These are phyloP conservation scores for Cremastobaeus sp. DNA, from an alignment of 2,888 invertebrate genomes.

Conservation along the genomic window DNA sequence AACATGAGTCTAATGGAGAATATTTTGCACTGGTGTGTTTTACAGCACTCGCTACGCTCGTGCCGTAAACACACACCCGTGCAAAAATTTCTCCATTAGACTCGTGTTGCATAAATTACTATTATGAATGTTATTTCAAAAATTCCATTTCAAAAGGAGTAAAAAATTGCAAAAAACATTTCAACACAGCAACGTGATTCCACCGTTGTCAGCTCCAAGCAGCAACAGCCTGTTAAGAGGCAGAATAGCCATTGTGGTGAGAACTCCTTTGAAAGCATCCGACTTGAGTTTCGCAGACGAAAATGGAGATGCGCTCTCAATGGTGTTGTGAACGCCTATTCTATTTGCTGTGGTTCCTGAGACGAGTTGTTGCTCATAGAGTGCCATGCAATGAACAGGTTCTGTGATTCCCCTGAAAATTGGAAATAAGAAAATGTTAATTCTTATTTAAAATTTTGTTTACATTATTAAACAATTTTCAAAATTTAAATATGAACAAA, in stretches of 20 bases:
- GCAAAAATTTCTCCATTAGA: no score
- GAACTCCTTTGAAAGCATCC: conserved; percentile 93
- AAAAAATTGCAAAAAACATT: no score
- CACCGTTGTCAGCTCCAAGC: conserved; percentile 95
- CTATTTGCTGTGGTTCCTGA: conserved; percentile 96
- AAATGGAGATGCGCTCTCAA: conserved; percentile 86
- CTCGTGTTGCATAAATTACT: no score
- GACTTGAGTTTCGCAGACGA: conserved; percentile 91
- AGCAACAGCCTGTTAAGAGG: conserved; percentile 93
- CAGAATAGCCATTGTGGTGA: conserved; percentile 93
- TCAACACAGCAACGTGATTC: conserved; percentile 88
- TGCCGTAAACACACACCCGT: no score
- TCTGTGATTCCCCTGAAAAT: conserved; percentile 91
- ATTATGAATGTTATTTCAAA: no score
- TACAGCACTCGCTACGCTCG: no score
- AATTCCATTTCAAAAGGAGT: no score
- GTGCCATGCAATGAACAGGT: conserved; percentile 92
- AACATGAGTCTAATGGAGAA: no score
- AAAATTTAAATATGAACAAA: background rate
- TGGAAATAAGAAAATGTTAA: background rate
- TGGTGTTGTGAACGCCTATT: conserved; percentile 89
- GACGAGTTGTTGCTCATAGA: conserved; percentile 89
- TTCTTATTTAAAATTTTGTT: background rate
- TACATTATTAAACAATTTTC: background rate
- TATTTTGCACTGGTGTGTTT: no score